Percentiles rank a stretch among this genome's conserved stretches.
phyloP scores from a whole-genome alignment of 1,140 invertebrate species.

The Paramacrobiotus metropolitanus region DNA sequence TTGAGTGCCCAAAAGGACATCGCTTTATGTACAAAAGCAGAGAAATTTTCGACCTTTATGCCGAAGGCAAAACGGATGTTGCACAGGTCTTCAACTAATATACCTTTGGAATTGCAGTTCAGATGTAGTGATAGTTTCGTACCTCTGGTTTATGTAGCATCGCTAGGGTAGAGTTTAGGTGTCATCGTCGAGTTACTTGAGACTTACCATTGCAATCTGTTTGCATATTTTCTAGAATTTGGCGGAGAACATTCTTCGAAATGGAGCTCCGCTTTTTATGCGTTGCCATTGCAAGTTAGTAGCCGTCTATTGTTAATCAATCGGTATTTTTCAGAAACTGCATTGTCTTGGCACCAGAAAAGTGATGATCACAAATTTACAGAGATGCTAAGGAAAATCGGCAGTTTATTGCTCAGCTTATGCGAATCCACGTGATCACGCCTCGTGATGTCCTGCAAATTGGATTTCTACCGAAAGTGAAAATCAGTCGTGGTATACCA shows the following conservation, averaged over 20 bases:
- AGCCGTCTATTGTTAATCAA: conserved; percentile 9
- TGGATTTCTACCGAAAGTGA: conserved; percentile 15
- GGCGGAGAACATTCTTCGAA: conserved; percentile 50
- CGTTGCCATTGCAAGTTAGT: conserved; percentile 57
- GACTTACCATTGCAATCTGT: too few relatives aligned
- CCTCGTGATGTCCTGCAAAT: conserved; percentile 71
- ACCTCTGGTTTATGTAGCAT: not conserved
- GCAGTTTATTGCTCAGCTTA: conserved; percentile 53
- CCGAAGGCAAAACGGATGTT: not conserved
- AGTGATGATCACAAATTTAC: conserved; percentile 17
- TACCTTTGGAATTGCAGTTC: not conserved
- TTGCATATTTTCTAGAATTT: conserved; percentile 44
- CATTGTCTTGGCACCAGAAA: not conserved
- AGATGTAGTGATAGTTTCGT: not conserved
- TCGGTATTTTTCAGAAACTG: conserved; percentile 9
- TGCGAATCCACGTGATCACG: conserved; percentile 75
- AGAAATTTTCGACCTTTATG: not conserved
- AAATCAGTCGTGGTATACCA: conserved; percentile 1
- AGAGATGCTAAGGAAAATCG: not conserved
- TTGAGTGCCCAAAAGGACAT: conserved; percentile 83
- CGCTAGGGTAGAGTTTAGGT: not conserved
- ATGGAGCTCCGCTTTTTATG: conserved; percentile 72
- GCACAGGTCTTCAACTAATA: conserved; percentile 1
- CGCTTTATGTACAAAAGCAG: conserved; percentile 47
- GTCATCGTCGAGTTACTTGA: too few relatives aligned